Conservation (phyloP, 1,140 invertebrate species). For the Euura saliciscinereae region DNA sequence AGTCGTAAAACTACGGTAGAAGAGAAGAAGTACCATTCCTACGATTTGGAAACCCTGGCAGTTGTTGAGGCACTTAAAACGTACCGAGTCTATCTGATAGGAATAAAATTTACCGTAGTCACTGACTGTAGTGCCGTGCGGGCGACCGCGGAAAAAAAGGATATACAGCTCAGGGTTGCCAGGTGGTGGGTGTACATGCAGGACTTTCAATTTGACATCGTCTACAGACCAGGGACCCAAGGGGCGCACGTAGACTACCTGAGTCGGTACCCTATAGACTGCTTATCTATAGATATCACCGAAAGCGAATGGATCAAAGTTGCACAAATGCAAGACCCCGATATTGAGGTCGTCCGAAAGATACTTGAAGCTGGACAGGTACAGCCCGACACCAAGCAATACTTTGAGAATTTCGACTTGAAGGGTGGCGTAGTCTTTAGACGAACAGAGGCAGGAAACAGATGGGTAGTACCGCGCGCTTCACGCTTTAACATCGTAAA, state of each 20-base stretch:
- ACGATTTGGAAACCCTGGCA: constrained; percentile 48
- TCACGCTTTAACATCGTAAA: constrained; percentile 36
- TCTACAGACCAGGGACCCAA: constrained; percentile 37
- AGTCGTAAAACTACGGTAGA: constrained; percentile 29
- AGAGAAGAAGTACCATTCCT: constrained; percentile 43
- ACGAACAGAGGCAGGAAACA: constrained; percentile 27
- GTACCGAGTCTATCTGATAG: constrained; percentile 44
- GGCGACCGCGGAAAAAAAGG: constrained; percentile 38
- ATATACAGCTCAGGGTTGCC: constrained; percentile 38
- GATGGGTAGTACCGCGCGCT: constrained; percentile 36
- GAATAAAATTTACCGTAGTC: constrained; percentile 43
- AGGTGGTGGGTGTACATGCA: constrained; percentile 47
- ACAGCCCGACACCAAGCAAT: not conserved
- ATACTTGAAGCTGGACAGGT: constrained; percentile 11
- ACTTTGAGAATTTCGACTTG: constrained; percentile 20
- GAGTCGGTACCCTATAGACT: constrained; percentile 31
- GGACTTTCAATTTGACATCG: constrained; percentile 39
- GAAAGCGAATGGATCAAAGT: not conserved
- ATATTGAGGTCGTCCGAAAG: constrained; percentile 10
- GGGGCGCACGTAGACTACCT: constrained; percentile 49
- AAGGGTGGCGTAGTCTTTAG: constrained; percentile 30
- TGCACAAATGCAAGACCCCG: not conserved
- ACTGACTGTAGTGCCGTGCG: constrained; percentile 47
- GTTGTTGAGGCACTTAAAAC: constrained; percentile 35
- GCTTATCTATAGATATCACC: constrained; percentile 10